These are phyloP conservation scores for Lasioglossum calceatum DNA, from an alignment of 2,888 invertebrate species.

Conservation along the genomic window DNA sequence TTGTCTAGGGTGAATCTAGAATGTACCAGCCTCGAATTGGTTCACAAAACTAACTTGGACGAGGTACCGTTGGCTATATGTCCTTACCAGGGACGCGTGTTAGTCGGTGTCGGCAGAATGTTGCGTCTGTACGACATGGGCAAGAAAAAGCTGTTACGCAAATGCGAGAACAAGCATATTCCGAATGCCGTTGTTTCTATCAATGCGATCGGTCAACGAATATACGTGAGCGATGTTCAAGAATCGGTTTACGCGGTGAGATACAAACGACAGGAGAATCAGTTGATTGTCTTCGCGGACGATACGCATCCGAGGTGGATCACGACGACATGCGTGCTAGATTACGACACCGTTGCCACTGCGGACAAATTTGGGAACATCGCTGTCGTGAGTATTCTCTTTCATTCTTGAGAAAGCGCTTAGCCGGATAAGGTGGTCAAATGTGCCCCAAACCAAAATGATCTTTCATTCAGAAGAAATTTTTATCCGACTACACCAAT, in stretches of 20 bases:
- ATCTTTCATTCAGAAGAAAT: background rate
- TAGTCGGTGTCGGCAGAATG: conserved; percentile 97
- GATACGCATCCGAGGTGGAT: conserved; percentile 99
- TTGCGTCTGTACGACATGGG: conserved; percentile 98
- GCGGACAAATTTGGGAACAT: conserved; percentile 99
- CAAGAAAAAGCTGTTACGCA: conserved; percentile 97
- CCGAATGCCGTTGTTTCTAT: conserved; percentile 97
- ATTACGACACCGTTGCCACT: conserved; percentile 98
- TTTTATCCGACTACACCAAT: background rate
- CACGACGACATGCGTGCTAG: conserved; percentile 95
- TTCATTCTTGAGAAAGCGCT: background rate
- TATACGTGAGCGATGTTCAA: conserved; percentile 97
- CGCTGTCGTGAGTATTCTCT: conserved; percentile 88
- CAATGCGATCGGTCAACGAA: conserved; percentile 96
- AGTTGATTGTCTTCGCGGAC: conserved; percentile 98
- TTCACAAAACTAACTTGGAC: conserved; percentile 97
- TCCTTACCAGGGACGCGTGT: conserved; percentile 94
- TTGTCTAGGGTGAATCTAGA: conserved; percentile 87
- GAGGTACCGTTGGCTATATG: conserved; percentile 96
- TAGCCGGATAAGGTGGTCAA: background rate
- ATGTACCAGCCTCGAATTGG: conserved; percentile 94
- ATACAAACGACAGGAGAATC: conserved; percentile 98
- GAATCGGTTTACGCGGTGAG: conserved; percentile 98
- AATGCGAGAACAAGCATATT: conserved; percentile 99
- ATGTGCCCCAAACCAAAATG: background rate